These are phyloP conservation scores for Cladorhizidae sp. DNA, from an alignment of 37 sponge, comb jelly and placozoan species.

Conservation along the genomic window DNA sequence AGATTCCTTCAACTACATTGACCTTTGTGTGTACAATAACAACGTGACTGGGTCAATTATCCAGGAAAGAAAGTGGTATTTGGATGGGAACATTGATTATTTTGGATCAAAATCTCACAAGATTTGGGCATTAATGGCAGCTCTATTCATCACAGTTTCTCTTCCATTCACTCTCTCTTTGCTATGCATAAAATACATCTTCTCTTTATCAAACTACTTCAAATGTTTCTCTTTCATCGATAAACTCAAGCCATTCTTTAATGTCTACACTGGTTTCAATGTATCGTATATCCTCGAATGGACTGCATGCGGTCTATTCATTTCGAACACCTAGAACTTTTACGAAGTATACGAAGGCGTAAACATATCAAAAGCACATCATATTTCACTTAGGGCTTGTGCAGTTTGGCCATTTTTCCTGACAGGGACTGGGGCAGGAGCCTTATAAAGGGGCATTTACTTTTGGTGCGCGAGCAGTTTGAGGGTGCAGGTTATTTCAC, in stretches of 20 bases:
- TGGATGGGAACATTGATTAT: slow-evolving; percentile 18
- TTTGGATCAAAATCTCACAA: not conserved
- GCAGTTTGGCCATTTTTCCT: too few species aligned
- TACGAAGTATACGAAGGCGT: too few species aligned
- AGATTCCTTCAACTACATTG: not conserved
- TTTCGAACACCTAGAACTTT: too few species aligned
- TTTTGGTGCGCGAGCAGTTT: too few species aligned
- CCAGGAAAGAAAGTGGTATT: not conserved
- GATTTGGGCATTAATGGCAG: not conserved
- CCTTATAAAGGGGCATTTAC: too few species aligned
- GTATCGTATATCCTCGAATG: too few species aligned
- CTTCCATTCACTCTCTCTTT: slow-evolving; percentile 9
- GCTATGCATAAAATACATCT: not conserved
- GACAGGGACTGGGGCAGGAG: too few species aligned
- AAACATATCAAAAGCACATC: too few species aligned
- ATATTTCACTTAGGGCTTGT: too few species aligned
- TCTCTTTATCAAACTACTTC: not conserved
- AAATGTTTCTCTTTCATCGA: not conserved
- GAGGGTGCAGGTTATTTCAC: too few species aligned
- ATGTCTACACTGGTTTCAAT: slow-evolving; percentile 20
- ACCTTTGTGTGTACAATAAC: not conserved
- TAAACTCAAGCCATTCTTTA: slow-evolving; percentile 25
- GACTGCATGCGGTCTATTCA: too few species aligned
- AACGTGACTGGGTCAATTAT: not conserved
- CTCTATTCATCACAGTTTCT: not conserved